These are phyloP conservation scores for Acropternis orthonyx DNA, from an alignment of 2,797 vertebrate species.

Conservation along the genomic window DNA sequence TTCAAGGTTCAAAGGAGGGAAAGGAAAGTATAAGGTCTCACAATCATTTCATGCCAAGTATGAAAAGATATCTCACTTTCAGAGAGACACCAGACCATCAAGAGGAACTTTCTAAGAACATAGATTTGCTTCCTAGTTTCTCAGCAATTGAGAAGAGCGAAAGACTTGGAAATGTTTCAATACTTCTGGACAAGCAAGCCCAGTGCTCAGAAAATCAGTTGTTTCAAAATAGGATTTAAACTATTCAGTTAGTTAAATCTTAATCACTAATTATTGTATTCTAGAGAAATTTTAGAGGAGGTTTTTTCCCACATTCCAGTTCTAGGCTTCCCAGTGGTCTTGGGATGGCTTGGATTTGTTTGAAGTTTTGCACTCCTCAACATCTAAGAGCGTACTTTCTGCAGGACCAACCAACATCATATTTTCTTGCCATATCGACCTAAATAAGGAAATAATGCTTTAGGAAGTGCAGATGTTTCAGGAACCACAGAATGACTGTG, in stretches of 20 bases:
- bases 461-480: background rate
- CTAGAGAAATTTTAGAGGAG: background rate
- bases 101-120: conserved; percentile 41
- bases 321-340: background rate
- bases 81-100: background rate
- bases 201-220: background rate
- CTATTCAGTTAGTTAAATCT: background rate
- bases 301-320: background rate
- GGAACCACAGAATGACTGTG: background rate
- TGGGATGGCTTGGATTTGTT: background rate
- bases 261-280: background rate
- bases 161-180: background rate
- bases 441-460: background rate
- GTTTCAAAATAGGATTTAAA: background rate
- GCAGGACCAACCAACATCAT: background rate
- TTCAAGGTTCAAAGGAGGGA: conserved; percentile 42
- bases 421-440: background rate
- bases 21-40: conserved; percentile 36
- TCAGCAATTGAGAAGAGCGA: background rate
- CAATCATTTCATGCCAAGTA: conserved; percentile 14
- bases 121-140: background rate
- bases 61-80: background rate
- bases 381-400: background rate
- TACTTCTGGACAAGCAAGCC: background rate
- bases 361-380: background rate